Evolutionary conservation across 2,113 vertebrate species (phyloP).

Genomic region (Hemiprocne comata): DNA sequence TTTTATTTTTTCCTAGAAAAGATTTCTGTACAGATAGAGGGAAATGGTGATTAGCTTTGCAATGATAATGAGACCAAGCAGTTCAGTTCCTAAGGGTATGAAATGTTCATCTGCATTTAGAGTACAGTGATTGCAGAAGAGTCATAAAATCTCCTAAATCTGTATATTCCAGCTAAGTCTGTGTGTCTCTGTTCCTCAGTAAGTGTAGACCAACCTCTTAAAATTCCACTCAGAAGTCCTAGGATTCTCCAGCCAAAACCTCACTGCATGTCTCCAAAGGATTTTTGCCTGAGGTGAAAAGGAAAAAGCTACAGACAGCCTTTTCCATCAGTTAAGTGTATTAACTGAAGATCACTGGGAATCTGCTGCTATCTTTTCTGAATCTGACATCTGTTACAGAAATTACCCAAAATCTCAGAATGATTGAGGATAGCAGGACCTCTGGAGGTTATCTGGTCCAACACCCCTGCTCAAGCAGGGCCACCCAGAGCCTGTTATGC

Average conservation of each 20-base stretch:
- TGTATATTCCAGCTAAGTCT: background rate
- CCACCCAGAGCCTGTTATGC: background rate
- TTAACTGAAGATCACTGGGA: background rate
- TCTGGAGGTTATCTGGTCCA: background rate
- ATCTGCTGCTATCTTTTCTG: background rate
- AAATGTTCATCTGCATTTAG: constrained; percentile 48
- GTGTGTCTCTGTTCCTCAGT: background rate
- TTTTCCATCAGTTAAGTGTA: background rate
- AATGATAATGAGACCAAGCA: constrained; percentile 59
- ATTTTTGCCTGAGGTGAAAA: background rate
- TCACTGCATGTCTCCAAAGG: background rate
- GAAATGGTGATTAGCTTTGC: constrained; percentile 13
- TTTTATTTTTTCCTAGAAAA: background rate
- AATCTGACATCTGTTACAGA: background rate
- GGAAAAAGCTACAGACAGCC: background rate
- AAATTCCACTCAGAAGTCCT: background rate
- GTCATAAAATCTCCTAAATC: constrained; percentile 27
- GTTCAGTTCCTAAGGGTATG: constrained; percentile 60
- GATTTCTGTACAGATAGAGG: background rate
- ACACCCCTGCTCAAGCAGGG: background rate
- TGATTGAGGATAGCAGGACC: background rate
- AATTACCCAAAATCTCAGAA: background rate
- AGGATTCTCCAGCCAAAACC: background rate
- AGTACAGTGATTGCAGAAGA: constrained; percentile 6
- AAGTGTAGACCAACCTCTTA: constrained; percentile 29